phyloP scores from a whole-genome alignment of 2,888 invertebrate species.

The Ophraella communa region DNA sequence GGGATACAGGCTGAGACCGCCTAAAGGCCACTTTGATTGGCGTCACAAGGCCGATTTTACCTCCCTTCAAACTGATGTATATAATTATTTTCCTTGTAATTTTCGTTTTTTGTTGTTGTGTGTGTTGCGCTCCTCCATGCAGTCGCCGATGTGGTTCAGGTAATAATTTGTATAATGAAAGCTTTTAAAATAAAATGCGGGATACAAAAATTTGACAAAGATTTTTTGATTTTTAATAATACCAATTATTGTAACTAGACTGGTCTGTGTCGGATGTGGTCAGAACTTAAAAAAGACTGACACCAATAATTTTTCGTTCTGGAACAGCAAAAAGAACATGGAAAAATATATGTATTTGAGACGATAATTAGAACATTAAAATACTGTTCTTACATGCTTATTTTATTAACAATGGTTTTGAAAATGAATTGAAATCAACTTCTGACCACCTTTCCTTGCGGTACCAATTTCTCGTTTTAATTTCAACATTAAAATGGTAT shows the following conservation, averaged over 20 bases:
- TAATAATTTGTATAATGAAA: slow-evolving; percentile 52
- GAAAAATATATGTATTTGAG: too few species aligned
- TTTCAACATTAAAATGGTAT: too few species aligned
- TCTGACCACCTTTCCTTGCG: too few species aligned
- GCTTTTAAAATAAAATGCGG: slow-evolving; percentile 36
- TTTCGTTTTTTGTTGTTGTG: slow-evolving; percentile 31
- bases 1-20: slow-evolving; percentile 55
- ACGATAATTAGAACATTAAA: not conserved
- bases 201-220: slow-evolving; percentile 45
- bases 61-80: slow-evolving; percentile 54
- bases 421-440: too few species aligned
- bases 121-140: slow-evolving; percentile 42
- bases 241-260: slow-evolving; percentile 24
- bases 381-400: too few species aligned
- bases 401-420: too few species aligned
- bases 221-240: slow-evolving; percentile 59
- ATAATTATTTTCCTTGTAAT: slow-evolving; percentile 53
- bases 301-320: not conserved
- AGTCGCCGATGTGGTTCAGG: slow-evolving; percentile 43
- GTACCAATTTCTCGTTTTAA: too few species aligned
- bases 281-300: not conserved
- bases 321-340: too few species aligned
- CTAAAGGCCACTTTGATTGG: slow-evolving; percentile 58
- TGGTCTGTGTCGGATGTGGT: not conserved
- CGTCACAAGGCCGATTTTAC: slow-evolving; percentile 57